phyloP scores from a whole-genome alignment of 2,113 vertebrate genomes.

The Sinocyclocheilus maitianheensis region DNA sequence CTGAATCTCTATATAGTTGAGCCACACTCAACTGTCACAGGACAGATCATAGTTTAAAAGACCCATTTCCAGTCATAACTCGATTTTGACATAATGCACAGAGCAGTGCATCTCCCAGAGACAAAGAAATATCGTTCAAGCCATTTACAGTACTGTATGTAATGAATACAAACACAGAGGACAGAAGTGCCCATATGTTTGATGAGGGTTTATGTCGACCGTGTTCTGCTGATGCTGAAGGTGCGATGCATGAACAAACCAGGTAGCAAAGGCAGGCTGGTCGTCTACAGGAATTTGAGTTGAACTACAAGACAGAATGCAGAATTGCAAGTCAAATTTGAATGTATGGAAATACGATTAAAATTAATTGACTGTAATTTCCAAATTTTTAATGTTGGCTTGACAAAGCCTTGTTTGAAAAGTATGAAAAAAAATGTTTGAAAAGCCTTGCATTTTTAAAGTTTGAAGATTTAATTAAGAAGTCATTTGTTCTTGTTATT shows the following conservation, averaged over 20 bases:
- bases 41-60: conserved; percentile 4
- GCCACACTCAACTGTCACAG: conserved; percentile 5
- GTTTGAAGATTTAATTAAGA: neutral
- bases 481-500: neutral
- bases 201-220: neutral
- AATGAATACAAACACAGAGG: neutral
- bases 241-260: too few species aligned
- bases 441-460: neutral
- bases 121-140: neutral
- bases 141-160: neutral
- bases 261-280: too few species aligned
- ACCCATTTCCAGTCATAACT: conserved; percentile 2
- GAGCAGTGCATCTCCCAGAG: neutral
- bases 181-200: neutral
- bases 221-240: too few species aligned
- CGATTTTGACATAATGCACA: neutral
- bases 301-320: too few species aligned
- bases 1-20: neutral
- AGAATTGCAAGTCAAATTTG: too few species aligned
- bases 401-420: neutral
- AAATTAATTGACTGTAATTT: neutral
- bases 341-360: too few species aligned
- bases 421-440: neutral
- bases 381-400: neutral
- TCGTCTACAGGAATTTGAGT: too few species aligned